Base-by-base conservation (phyloP, 2,113 vertebrate species). In the Hemibagrus wyckioides region DNA sequence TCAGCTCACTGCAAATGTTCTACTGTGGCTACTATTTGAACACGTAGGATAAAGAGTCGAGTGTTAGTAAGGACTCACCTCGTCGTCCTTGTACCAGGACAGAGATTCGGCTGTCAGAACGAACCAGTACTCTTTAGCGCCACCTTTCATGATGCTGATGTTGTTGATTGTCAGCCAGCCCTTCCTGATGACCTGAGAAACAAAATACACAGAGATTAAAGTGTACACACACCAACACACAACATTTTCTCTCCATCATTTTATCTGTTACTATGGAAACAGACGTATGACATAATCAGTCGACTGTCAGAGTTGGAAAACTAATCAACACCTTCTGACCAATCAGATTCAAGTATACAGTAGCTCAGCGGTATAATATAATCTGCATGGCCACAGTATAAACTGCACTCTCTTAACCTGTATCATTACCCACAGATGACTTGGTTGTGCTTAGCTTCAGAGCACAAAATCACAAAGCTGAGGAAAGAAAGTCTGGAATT, bases 111-210 rank as follows among this genome's bases (percentile, higher is more conserved):
- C 98, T 0, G 98, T 99, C 90, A 99, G 95, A 87, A 99, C 97
- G 83, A 99, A 99, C 98, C 98, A 99, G 69, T 99, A 99, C 90
- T 99, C 98, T 92, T 99, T 99, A 90, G 98, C 96, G 81, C 98
- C 98, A 23, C 98, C 98, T 91, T 99, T 99, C 98, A 99, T 99
- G 94, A 99, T 99, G 67, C 98, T 95, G 0, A 99, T 99, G 90
- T 99, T 99, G 94, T 98, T 99, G 94, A 99, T 99, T 92, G 98
- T 99, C 92, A 99, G 94, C 98, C 98, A 99, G 87, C 98, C 98
- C 94, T 99, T 99, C 67, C 98, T 96, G 94, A 99, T 99, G 91
- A 99, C 98, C 98, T 99, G 91, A n/a, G 41, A 85, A 63, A 89
- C 33, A 89, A 5, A 86, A 73, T 39, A 85, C 59, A 69, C 2